These are phyloP conservation scores for Epinephelus moara DNA, from an alignment of 2,113 vertebrate species.

Conservation along the genomic window DNA sequence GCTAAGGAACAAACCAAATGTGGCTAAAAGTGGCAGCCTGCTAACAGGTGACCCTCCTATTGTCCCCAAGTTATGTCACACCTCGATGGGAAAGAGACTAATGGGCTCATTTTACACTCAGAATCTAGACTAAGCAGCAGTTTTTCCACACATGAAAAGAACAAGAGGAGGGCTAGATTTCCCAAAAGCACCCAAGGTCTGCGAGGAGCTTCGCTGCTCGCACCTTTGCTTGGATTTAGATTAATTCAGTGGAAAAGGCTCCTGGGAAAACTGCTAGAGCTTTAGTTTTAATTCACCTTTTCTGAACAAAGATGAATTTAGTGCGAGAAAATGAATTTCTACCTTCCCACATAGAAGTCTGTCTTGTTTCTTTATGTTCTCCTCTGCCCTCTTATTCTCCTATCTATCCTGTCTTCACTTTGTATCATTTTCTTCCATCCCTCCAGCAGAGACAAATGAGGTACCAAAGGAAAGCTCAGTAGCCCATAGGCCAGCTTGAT, in stretches of 20 bases:
- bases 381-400: neutral
- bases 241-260: conserved; percentile 54
- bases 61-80: conserved; percentile 40
- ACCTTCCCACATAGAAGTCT: conserved; percentile 10
- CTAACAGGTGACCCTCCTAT: conserved; percentile 18
- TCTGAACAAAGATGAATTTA: conserved; percentile 16
- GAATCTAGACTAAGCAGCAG: conserved; percentile 48
- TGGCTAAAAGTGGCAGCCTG: conserved; percentile 5
- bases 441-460: conserved; percentile 5
- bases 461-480: neutral
- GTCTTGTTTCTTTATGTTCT: neutral
- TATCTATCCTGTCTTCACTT: neutral
- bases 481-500: conserved; percentile 17
- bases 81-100: conserved; percentile 49
- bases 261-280: conserved; percentile 25
- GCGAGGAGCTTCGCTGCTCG: conserved; percentile 35
- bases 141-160: conserved; percentile 27
- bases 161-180: conserved; percentile 40
- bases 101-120: conserved; percentile 52
- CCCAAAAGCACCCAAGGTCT: conserved; percentile 37
- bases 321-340: neutral
- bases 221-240: conserved; percentile 50
- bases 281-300: conserved; percentile 45
- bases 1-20: conserved; percentile 3
- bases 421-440: neutral